Evolutionary conservation across 2,888 invertebrate species (phyloP), one percentile per base, ranked within the genome.

Genomic region (Parnassius glacialis): DNA sequence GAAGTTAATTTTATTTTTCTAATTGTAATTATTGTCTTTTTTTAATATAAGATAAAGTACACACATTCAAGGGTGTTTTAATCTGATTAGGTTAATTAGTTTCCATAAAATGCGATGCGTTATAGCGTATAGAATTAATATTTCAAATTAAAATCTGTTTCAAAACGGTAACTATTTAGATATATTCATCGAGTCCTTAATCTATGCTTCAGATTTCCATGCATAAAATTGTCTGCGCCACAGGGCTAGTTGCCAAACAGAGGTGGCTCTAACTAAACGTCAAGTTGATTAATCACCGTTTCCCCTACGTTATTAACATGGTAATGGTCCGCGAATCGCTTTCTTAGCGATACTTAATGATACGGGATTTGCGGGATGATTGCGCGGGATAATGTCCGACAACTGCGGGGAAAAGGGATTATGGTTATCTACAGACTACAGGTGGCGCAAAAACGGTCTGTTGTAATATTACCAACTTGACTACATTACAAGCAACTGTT

Each of bases 261-360:
- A 48, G 48, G 16, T 71, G 62, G 78, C 76, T 80, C 79, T 77
- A 76, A 79, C 80, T 78, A 81, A 79, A 85, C 83, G 90, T 90
- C 90, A 88, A 82, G 71, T 84, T 91, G 90, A 91, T 91, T 91
- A 90, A 90, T 90, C 82, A 79, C 85, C 75, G 67, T 74, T 79
- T 85, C 90, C 91, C 90, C 87, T 74, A 84, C 73, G 85, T 88
- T 90, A 90, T 91, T 90, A 90, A 90, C 91, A 90, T 91, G 89
- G 90, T 88, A 91, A 91, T 90, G 85, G 85, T 82, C 80, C 85
- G 81, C 83, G 85, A 85, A 90, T 87, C 86, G 87, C 86, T 88
- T 90, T 89, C 90, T 90, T 90, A 89, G 87, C 88, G 80, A 87
- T 87, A 88, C 89, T 89, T 90, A 90, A 90, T 90, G 90, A 86